phyloP scores from a whole-genome alignment of 2,888 invertebrate genomes.

The Yponomeuta evonymella region DNA sequence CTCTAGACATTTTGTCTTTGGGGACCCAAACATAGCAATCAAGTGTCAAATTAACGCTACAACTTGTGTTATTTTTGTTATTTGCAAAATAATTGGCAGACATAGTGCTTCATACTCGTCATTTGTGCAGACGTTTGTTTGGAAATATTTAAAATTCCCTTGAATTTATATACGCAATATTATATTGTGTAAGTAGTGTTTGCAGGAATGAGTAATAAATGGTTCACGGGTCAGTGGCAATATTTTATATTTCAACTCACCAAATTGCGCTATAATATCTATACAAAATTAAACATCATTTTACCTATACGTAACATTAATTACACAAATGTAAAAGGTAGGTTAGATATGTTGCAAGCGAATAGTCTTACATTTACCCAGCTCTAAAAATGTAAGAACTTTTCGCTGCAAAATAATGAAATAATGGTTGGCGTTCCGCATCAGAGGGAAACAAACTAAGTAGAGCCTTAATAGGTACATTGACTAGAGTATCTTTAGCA shows the following conservation, averaged over 20 bases:
- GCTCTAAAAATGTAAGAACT: constrained; percentile 67
- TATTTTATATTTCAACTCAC: constrained; percentile 71
- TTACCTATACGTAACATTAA: constrained; percentile 53
- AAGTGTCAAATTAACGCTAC: no score
- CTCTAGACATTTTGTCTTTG: no score
- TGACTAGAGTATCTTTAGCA: constrained; percentile 35
- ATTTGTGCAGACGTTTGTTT: no score
- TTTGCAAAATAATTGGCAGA: no score
- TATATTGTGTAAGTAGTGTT: no score
- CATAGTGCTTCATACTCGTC: no score
- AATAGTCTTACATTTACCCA: constrained; percentile 69
- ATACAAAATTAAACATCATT: constrained; percentile 68
- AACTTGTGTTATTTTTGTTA: no score
- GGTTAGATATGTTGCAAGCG: constrained; percentile 30
- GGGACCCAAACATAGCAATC: no score
- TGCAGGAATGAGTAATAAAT: neutral
- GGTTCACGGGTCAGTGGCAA: constrained; percentile 39
- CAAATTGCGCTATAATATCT: constrained; percentile 63
- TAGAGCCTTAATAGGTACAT: constrained; percentile 38
- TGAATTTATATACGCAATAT: no score
- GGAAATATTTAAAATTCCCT: no score
- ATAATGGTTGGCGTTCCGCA: neutral
- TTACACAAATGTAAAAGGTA: constrained; percentile 16
- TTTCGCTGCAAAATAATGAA: constrained; percentile 37
- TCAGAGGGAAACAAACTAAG: no score